Base-by-base conservation (phyloP, 1,140 invertebrate genomes). In the Paraescarpia echinospica region DNA sequence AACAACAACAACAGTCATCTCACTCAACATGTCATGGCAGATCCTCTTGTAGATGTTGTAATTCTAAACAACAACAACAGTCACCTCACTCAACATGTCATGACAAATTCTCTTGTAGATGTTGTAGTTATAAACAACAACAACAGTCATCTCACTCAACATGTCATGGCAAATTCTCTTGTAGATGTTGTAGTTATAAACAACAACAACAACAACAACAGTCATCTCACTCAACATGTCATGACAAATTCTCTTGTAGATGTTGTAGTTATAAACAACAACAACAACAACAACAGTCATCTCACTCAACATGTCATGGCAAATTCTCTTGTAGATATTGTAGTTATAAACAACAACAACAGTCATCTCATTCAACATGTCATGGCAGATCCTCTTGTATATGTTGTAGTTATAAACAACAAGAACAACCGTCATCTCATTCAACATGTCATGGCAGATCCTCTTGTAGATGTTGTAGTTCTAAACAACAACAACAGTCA, bases 401-500 rank as follows among this genome's bases (percentile, higher is more conserved):
- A 99, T 97, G 95, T 98, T 98, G 94, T 97, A 98, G 95, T 99
- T 98, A 94, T 98, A 97, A 31, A 92, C 94, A n/a, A n/a, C n/a
- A n/a, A n/a, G n/a, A n/a, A n/a, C n/a, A n/a, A n/a, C n/a, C n/a
- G n/a, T 97, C 41, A 96, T 95, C 93, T 94, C 93, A 92, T 93
- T 94, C 41, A 96, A 95, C 93, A 97, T 96, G 93, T 98, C 97
- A 89, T 96, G 95, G 1, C 97, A 97, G 59, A 98, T 97, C 92
- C 97, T 97, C 93, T 97, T 97, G 96, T 99, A 99, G 41, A 99
- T 97, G 95, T 98, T 98, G 94, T 97, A 98, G 95, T 99, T 98
- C 94, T 98, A 97, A 31, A 92, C 94, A n/a, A n/a, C n/a, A n/a
- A n/a, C n/a, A n/a, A n/a, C 94, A 92, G 97, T 97, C 41, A 96